Base-by-base conservation (phyloP, 2,888 invertebrate genomes). In the Pristionchus exspectatus region DNA sequence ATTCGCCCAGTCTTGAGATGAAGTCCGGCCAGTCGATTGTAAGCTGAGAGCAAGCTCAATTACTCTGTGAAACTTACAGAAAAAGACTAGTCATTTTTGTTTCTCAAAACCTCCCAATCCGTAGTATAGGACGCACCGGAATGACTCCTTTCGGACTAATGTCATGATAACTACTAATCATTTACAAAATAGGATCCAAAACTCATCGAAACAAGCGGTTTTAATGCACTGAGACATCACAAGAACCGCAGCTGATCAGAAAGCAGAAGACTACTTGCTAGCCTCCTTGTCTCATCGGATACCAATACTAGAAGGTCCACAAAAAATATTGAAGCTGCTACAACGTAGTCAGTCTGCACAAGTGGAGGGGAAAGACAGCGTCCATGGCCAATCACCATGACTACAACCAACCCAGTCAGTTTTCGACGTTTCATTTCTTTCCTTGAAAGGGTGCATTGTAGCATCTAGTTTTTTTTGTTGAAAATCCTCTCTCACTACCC, bases 1-100 rank as follows among this genome's bases (percentile, higher is more conserved):
- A 90, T 90, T n/a, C 90, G 38, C 1, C 66, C 87, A 7, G 9
- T 27, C 27, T 24, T 69, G 24, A 87, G n/a, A 10, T 69, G 30
- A 27, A 87, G 87, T 18, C 66, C 87, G 33, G 69, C 50, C 16
- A 85, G 0, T 24, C 59, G 30, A 30, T 59, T 59, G 85, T 81
- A 81, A 0, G 27, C 81, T 81, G 81, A 38, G 38, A 21, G 7
- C 24, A 12, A 3, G 9, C 5, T 3, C 9, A 50, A 7, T 10
- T 50, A 50, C 10, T 7, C 5, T 50, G 44, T 1, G 44, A 50
- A 50, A n/a, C n/a, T n/a, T n/a, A n/a, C n/a, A n/a, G n/a, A n/a
- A n/a, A n/a, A n/a, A n/a, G n/a, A n/a, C n/a, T n/a, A n/a, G n/a
- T n/a, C n/a, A n/a, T n/a, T n/a, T n/a, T n/a, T n/a, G n/a, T n/a